phyloP scores from a whole-genome alignment of 2,888 invertebrate species.

The Cephonodes hylas region DNA sequence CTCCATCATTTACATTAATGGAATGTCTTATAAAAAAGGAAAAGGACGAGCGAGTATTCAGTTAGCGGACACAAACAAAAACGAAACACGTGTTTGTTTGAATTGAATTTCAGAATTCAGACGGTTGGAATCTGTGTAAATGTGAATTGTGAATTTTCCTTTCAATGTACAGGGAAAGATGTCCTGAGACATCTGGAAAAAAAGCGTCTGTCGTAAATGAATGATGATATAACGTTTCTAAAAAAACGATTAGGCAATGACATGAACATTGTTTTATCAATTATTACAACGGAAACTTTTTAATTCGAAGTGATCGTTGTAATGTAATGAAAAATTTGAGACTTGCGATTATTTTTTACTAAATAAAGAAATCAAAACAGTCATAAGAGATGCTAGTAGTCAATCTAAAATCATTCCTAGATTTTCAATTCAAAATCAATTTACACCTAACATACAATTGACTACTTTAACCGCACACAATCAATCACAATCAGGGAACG shows the following conservation, averaged over 20 bases:
- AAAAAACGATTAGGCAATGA: too few relatives aligned
- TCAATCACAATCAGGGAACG: conserved; percentile 34
- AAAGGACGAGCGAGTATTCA: conserved; percentile 11
- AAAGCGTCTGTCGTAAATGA: too few relatives aligned
- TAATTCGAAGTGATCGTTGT: too few relatives aligned
- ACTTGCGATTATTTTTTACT: too few relatives aligned
- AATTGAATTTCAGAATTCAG: conserved; percentile 13
- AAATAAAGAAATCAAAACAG: too few relatives aligned
- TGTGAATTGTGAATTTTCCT: neutral
- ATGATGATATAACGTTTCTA: too few relatives aligned
- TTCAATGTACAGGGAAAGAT: neutral
- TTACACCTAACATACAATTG: neutral
- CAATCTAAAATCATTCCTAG: neutral
- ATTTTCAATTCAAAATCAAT: neutral
- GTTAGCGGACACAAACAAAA: conserved; percentile 18
- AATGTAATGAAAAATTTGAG: too few relatives aligned
- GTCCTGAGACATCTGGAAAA: neutral
- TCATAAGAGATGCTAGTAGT: too few relatives aligned
- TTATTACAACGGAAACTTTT: neutral
- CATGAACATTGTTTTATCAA: neutral
- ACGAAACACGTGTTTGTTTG: conserved; percentile 13
- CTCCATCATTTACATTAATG: conserved; percentile 47
- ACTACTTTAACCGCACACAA: conserved; percentile 14
- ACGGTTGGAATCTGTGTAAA: conserved; percentile 10
- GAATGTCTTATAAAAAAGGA: conserved; percentile 36